phyloP scores from a whole-genome alignment of 2,888 invertebrate genomes.

The Spisula subtruncata region DNA sequence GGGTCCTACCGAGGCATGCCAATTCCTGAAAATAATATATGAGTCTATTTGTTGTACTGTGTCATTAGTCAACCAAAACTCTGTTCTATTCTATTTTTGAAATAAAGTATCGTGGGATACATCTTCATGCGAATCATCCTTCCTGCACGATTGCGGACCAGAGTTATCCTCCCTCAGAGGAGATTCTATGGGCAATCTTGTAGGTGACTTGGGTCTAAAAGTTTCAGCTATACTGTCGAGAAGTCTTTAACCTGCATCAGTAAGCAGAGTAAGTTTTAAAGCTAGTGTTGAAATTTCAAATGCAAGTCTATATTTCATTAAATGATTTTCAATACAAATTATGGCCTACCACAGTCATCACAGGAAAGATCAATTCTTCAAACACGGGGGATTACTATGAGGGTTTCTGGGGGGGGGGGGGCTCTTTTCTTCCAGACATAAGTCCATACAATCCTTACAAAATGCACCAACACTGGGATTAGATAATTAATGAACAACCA shows the following conservation, averaged over 20 bases:
- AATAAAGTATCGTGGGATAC: conserved; percentile 26
- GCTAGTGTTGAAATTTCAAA: too few species aligned
- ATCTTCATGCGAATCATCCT: conserved; percentile 52
- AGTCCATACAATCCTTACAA: not conserved
- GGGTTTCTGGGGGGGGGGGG: too few species aligned
- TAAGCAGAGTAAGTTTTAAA: not conserved
- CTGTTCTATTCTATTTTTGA: too few species aligned
- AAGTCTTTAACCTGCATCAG: conserved; percentile 60
- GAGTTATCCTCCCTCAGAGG: conserved; percentile 45
- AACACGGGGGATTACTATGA: too few species aligned
- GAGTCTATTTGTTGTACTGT: too few species aligned
- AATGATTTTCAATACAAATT: not conserved
- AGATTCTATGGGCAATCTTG: conserved; percentile 50
- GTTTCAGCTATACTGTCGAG: conserved; percentile 68
- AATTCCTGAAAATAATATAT: too few species aligned
- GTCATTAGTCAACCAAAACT: too few species aligned
- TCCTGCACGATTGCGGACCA: conserved; percentile 15
- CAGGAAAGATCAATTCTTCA: not conserved
- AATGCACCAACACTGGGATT: not conserved
- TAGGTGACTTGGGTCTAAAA: conserved; percentile 66
- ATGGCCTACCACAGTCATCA: not conserved
- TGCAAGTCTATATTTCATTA: not conserved
- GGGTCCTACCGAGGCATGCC: too few species aligned
- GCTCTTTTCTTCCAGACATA: not conserved
- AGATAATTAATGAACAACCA: not conserved